Percentiles rank a stretch among this genome's conserved stretches.
phyloP scores from a whole-genome alignment of 2,888 invertebrate species.

The Invenusta paracnida region DNA sequence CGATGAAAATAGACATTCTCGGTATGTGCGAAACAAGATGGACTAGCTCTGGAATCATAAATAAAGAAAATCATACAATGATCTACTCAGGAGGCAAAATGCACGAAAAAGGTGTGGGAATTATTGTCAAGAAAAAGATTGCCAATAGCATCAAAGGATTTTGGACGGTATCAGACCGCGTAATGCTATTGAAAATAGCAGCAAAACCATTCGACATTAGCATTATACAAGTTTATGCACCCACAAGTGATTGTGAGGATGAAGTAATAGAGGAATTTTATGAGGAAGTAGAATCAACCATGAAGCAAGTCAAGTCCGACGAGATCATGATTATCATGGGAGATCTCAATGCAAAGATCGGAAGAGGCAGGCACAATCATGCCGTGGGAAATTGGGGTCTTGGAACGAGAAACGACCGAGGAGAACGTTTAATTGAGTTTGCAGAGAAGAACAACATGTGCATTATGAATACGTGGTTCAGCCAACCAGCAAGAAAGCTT shows the following conservation, averaged over 20 bases:
- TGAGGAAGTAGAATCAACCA: neutral
- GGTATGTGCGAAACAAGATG: neutral
- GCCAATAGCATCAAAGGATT: neutral
- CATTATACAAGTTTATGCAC: neutral
- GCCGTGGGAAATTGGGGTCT: neutral
- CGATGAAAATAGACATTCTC: neutral
- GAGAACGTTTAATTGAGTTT: neutral
- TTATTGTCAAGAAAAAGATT: neutral
- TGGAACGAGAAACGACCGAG: constrained; percentile 38
- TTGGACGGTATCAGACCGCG: neutral
- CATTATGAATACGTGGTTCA: constrained; percentile 14
- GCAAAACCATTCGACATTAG: neutral
- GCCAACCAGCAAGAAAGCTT: constrained; percentile 22
- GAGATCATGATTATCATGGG: neutral
- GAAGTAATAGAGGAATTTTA: neutral
- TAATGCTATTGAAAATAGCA: neutral
- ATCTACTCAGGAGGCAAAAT: neutral
- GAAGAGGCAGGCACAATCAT: neutral
- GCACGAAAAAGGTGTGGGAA: neutral
- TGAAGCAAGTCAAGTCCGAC: neutral
- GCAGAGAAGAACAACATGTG: neutral
- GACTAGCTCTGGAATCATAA: neutral
- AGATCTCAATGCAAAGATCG: neutral
- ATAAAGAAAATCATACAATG: neutral
- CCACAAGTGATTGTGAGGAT: neutral